Evolutionary conservation across 2,113 vertebrate species (phyloP).

Genomic region (Vulpes lagopus): DNA sequence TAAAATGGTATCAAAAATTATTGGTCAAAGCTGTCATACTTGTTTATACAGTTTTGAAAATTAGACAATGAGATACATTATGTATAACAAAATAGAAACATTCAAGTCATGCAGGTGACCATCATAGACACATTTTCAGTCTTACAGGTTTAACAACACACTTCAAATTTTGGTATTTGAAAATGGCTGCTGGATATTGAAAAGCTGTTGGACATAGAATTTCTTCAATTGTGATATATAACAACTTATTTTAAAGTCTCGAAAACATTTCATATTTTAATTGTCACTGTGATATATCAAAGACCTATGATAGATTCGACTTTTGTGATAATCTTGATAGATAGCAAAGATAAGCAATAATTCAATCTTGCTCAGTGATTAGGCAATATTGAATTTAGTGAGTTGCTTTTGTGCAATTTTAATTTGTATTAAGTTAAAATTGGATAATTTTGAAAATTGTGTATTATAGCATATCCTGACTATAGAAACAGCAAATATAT

Average conservation of each 20-base stretch:
- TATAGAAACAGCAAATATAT: not conserved
- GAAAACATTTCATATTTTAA: slow-evolving; percentile 39
- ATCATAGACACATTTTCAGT: not conserved
- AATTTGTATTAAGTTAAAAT: slow-evolving; percentile 48
- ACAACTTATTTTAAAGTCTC: slow-evolving; percentile 38
- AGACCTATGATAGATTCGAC: not conserved
- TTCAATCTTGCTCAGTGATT: slow-evolving; percentile 15
- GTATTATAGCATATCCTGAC: not conserved
- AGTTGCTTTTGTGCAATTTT: slow-evolving; percentile 42
- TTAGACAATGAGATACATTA: not conserved
- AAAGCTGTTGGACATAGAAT: not conserved
- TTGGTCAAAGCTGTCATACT: not conserved
- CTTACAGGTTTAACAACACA: not conserved
- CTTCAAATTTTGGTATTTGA: slow-evolving; percentile 40
- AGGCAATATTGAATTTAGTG: not conserved
- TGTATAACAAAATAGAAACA: not conserved
- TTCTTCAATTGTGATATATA: not conserved
- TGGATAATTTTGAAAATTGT: slow-evolving; percentile 40
- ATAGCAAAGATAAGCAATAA: not conserved
- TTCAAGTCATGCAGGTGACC: not conserved
- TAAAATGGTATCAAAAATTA: slow-evolving; percentile 4
- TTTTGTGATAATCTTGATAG: not conserved
- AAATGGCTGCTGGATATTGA: not conserved
- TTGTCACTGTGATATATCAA: not conserved
- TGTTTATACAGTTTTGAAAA: not conserved